phyloP scores from a whole-genome alignment of 2,113 vertebrate species.

The Aspiorhynchus laticeps region DNA sequence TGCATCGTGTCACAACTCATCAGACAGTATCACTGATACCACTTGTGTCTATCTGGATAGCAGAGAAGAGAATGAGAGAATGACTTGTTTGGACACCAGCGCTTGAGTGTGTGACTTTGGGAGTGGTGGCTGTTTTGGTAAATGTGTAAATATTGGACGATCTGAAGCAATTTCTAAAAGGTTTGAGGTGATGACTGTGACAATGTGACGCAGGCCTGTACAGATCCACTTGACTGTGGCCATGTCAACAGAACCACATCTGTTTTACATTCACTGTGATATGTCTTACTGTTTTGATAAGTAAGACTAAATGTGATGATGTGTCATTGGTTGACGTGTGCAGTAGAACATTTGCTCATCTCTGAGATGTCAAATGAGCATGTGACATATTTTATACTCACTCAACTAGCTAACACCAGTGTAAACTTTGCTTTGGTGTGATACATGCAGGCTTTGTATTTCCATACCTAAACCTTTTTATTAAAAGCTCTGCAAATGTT shows the following conservation, averaged over 20 bases:
- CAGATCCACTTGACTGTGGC: neutral
- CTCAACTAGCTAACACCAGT: neutral
- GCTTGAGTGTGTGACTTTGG: neutral
- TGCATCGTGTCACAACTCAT: no score
- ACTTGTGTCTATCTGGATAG: neutral
- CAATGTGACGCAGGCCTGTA: neutral
- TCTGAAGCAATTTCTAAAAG: neutral
- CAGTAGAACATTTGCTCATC: neutral
- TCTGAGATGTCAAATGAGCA: neutral
- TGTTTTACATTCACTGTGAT: neutral
- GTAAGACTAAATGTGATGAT: neutral
- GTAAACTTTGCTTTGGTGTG: conserved; percentile 6
- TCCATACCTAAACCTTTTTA: neutral
- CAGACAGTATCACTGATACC: no score
- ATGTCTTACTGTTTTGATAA: neutral
- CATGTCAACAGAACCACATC: neutral
- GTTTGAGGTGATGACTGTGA: neutral
- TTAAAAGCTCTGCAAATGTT: neutral
- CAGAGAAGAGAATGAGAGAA: neutral
- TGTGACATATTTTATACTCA: neutral
- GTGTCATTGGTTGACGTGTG: neutral
- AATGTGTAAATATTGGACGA: neutral
- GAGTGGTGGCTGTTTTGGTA: neutral
- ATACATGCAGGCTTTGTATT: neutral
- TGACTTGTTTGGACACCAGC: neutral